Evolutionary conservation across 2,113 vertebrate genomes (phyloP), one percentile per base, ranked within the genome.

Genomic region (Asarcornis scutulata): DNA sequence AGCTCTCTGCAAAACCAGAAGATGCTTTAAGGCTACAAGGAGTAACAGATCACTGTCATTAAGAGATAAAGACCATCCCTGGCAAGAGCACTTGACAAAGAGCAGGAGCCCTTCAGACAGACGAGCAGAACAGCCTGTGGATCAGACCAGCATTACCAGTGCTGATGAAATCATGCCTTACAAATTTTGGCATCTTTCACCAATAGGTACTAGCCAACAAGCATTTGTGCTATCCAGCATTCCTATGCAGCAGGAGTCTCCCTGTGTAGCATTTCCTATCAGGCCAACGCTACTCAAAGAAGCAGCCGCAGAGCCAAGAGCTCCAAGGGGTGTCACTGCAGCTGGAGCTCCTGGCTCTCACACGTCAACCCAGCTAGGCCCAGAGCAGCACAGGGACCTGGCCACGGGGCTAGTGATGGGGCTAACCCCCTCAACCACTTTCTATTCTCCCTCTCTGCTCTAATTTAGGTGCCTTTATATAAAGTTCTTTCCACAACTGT

Each of bases 281-380:
- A 25, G 64, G 40, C 64, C 64, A 82, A 7, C 0, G 1, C 40
- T 34, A 25, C 44, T 1, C 6, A 2, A 69, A 85, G 67, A 59
- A 78, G 63, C 31, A 10, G 18, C 6, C 66, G 40, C 4, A 0
- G 58, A 40, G 55, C 71, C 74, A 73, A 68, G 66, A 89, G 44
- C 63, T 72, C 62, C 23, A 60, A 73, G 27, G 26, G 18, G 26
- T 29, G 32, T 52, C 0, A 0, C 31, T 72, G 63, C 40, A 82
- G 17, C 8, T 40, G 56, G 71, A 91, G 62, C 48, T 82, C 34
- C 81, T 15, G 11, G 50, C 17, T 62, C 38, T 48, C 63, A n/a
- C 11, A 32, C 38, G 5, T 1, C 29, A 82, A 8, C 6, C 31
- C 0, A 0, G 42, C 1, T 1, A 36, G 36, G 27, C 18, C 11